Conservation (phyloP, 2,888 invertebrate genomes). For the Callyntrura sp. region DNA sequence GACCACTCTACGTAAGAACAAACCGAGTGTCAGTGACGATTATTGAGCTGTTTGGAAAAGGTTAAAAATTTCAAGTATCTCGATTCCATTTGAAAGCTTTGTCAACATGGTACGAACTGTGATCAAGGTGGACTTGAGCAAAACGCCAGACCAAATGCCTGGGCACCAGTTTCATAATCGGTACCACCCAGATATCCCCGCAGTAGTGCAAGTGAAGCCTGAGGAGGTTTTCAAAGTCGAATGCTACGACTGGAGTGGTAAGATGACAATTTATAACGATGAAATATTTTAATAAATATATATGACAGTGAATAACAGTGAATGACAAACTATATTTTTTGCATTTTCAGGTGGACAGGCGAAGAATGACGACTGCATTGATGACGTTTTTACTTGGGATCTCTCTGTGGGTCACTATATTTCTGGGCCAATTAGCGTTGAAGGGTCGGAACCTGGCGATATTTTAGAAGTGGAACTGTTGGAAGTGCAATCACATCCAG, state of each 20-base stretch:
- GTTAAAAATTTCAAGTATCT: too few relatives aligned
- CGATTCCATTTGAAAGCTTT: too few relatives aligned
- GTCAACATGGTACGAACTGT: constrained; percentile 67
- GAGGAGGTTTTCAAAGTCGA: constrained; percentile 78
- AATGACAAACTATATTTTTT: background rate
- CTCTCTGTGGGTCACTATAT: constrained; percentile 68
- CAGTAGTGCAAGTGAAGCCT: constrained; percentile 74
- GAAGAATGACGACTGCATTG: constrained; percentile 75
- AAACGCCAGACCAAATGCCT: constrained; percentile 52
- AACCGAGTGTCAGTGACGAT: too few relatives aligned
- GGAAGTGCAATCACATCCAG: constrained; percentile 77
- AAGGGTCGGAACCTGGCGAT: constrained; percentile 80
- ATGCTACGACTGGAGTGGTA: constrained; percentile 80
- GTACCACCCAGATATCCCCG: constrained; percentile 78
- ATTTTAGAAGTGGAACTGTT: constrained; percentile 79
- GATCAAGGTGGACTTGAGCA: constrained; percentile 73
- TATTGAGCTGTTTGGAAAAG: too few relatives aligned
- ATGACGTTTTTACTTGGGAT: constrained; percentile 70
- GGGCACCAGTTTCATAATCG: constrained; percentile 75
- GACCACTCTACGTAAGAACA: too few relatives aligned
- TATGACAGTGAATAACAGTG: background rate
- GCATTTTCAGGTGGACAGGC: constrained; percentile 80
- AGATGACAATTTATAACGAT: too few relatives aligned
- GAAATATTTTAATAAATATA: background rate
- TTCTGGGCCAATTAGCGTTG: constrained; percentile 79